Evolutionary conservation across 1,140 invertebrate species (phyloP).

Genomic region (Listronotus bonariensis): DNA sequence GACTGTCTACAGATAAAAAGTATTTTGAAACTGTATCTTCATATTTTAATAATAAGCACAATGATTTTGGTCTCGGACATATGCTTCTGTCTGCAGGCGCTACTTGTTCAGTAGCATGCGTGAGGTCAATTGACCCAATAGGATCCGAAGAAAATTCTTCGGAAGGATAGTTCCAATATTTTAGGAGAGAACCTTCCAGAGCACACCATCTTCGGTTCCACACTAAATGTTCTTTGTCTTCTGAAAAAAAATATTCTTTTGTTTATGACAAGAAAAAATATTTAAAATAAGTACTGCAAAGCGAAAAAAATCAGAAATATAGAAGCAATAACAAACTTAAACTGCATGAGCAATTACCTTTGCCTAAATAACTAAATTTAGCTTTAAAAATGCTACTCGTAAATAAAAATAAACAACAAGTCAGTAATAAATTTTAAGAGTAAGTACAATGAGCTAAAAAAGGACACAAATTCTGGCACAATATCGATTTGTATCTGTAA

Average conservation of each 20-base stretch:
- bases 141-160: constrained; percentile 49
- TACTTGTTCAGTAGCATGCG: constrained; percentile 47
- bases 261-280: too few species aligned
- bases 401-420: too few species aligned
- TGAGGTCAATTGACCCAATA: constrained; percentile 51
- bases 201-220: constrained; percentile 58
- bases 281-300: too few species aligned
- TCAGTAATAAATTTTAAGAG: too few species aligned
- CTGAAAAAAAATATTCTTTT: constrained; percentile 17
- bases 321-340: too few species aligned
- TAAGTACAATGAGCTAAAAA: too few species aligned
- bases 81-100: constrained; percentile 45
- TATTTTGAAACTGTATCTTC: constrained; percentile 37
- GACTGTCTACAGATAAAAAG: constrained; percentile 52
- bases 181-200: constrained; percentile 48
- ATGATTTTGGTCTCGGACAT: constrained; percentile 54
- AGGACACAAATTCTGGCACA: too few species aligned
- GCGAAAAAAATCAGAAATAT: too few species aligned
- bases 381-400: too few species aligned
- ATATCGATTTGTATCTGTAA: too few species aligned
- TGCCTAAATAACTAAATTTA: too few species aligned
- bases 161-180: constrained; percentile 58
- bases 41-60: constrained; percentile 47
- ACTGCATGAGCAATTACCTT: too few species aligned
- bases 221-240: constrained; percentile 36